These are phyloP conservation scores for Eupleurogrammus muticus DNA, from an alignment of 2,797 vertebrate species.

Conservation along the genomic window DNA sequence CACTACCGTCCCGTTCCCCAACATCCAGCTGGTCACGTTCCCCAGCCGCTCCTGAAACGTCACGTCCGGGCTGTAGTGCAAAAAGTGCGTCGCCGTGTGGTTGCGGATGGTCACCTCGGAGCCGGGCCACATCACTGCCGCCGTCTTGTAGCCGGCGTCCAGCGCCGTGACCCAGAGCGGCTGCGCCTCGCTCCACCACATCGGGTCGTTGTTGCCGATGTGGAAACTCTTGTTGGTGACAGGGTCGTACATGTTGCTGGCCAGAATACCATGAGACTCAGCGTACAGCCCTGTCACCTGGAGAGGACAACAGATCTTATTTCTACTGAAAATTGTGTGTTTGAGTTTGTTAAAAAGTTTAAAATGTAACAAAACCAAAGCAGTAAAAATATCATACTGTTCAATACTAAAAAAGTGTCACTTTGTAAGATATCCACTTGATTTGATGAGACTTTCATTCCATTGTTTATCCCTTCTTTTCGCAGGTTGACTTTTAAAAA, in stretches of 20 bases:
- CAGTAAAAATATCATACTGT: no score
- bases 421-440: no score
- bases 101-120: conserved; percentile 86
- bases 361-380: background rate
- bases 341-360: background rate
- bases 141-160: conserved; percentile 87
- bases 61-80: conserved; percentile 83
- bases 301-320: background rate
- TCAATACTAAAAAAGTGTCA: no score
- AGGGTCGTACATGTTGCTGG: conserved; percentile 91
- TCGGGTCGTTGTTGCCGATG: conserved; percentile 81
- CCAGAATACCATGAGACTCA: conserved; percentile 94
- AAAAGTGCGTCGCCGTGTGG: conserved; percentile 81
- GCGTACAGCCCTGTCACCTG: conserved; percentile 92
- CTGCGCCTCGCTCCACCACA: conserved; percentile 92
- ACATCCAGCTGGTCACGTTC: conserved; percentile 86
- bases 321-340: background rate
- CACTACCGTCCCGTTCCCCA: conserved; percentile 79
- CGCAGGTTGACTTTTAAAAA: background rate
- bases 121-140: conserved; percentile 95
- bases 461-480: no score
- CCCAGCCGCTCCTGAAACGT: conserved; percentile 85
- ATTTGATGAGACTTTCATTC: no score
- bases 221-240: conserved; percentile 83
- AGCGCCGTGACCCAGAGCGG: conserved; percentile 94